Evolutionary conservation across 2,113 vertebrate species (phyloP), one percentile per base, ranked within the genome.

Genomic region (Pionites leucogaster): DNA sequence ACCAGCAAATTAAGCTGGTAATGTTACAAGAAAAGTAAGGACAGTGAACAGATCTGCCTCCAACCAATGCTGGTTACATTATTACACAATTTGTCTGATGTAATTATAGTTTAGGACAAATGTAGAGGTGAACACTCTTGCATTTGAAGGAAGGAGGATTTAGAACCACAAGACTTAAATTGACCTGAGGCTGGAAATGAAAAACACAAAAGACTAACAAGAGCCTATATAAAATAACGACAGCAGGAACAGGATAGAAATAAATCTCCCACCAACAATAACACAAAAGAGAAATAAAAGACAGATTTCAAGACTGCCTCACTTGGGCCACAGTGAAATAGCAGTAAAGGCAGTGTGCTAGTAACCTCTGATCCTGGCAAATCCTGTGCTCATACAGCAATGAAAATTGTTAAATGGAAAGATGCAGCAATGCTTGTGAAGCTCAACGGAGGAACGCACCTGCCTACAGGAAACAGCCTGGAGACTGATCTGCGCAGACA

Each of bases 361-460:
- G 92, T 92, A 94, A 96, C 83, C 88, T 93, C 88, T 95, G 92
- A 93, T 96, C 96, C 95, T 69, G 70, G 77, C 62, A 96, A 97
- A 96, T 96, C 80, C 86, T 2, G 0, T 11, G 69, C 93, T 96
- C 88, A 88, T 59, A 63, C 28, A 87, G 74, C 93, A 96, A 76
- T 78, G 93, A 93, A 95, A 96, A 85, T 13, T 71, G 62, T 87
- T 91, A 92, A 93, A 92, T 68, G 57, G 93, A 79, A 94, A 96
- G 86, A 90, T 71, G 89, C 64, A 88, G 76, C 55, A 88, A 74
- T 2, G 12, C 53, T 74, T 50, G 46, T 31, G 82, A 63, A 74
- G 44, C 59, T 90, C 1, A 2, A 76, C 39, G n/a, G 42, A 88
- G 13, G 50, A 94, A 78, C 15, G 62, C 44, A 92, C 62, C 67